Conservation (phyloP, 2,888 invertebrate genomes). For the Hyposoter dolosus region DNA sequence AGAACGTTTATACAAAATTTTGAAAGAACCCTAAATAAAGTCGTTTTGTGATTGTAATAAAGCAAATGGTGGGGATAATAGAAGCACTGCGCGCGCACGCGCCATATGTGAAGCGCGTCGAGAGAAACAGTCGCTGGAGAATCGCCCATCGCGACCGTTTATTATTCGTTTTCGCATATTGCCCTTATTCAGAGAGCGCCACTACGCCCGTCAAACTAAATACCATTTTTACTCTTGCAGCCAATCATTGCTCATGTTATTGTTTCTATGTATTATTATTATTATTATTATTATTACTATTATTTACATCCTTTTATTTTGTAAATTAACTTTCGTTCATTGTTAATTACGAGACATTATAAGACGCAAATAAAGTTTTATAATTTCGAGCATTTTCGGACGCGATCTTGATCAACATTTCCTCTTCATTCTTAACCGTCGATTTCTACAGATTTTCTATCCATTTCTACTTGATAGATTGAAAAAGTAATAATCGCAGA, state of each 20-base stretch:
- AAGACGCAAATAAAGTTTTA: constrained; percentile 17
- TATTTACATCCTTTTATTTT: background rate
- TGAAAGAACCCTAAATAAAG: too few species aligned
- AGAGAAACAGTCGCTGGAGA: too few species aligned
- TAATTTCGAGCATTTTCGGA: background rate
- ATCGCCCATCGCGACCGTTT: constrained; percentile 7
- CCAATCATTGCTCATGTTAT: background rate
- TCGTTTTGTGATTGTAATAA: too few species aligned
- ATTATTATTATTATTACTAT: too few species aligned
- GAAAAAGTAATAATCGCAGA: background rate
- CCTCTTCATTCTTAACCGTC: background rate
- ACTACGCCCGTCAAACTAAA: constrained; percentile 4
- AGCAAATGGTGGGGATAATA: background rate
- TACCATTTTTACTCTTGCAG: background rate
- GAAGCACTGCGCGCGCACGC: too few species aligned
- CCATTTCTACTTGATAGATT: background rate
- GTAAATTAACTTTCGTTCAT: background rate
- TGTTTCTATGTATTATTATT: background rate
- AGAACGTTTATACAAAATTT: too few species aligned
- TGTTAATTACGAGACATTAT: background rate
- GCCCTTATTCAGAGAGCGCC: background rate
- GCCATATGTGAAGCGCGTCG: too few species aligned
- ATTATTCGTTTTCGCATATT: constrained; percentile 6
- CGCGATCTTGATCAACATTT: background rate
- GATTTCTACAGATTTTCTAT: constrained; percentile 3